Percentiles rank a stretch among this genome's conserved stretches.
phyloP scores from a whole-genome alignment of 2,797 vertebrate genomes.

The Spinus olivaceus region DNA sequence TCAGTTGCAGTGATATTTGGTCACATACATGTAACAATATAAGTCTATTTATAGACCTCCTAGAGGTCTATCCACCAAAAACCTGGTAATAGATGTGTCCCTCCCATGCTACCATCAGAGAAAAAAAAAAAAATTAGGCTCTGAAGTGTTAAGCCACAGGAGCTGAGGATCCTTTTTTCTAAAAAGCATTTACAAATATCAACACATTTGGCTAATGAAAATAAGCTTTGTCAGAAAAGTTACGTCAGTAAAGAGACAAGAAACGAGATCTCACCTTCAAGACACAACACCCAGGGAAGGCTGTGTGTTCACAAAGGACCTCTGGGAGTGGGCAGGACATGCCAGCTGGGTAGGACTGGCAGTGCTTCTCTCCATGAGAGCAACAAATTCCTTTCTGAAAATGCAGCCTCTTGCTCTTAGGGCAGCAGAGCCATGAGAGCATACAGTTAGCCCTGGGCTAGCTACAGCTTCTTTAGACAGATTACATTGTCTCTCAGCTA shows the following conservation, averaged over 20 bases:
- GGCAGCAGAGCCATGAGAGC: background rate
- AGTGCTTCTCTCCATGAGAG: background rate
- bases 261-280: background rate
- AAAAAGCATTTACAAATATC: background rate
- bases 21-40: background rate
- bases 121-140: background rate
- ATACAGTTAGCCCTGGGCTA: background rate
- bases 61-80: background rate
- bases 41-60: background rate
- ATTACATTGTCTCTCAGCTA: background rate
- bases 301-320: background rate
- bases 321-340: background rate
- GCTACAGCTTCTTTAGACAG: background rate
- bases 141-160: background rate
- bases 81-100: background rate
- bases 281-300: background rate
- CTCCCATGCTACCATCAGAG: background rate
- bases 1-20: background rate
- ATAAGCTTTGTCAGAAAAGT: slow-evolving; percentile 1
- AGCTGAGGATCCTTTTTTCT: background rate
- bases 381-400: background rate
- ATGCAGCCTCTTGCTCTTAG: background rate
- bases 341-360: rapidly evolving
- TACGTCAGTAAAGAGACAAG: background rate
- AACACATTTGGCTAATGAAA: background rate